phyloP scores from a whole-genome alignment of 2,113 vertebrate species.

The Motacilla alba region DNA sequence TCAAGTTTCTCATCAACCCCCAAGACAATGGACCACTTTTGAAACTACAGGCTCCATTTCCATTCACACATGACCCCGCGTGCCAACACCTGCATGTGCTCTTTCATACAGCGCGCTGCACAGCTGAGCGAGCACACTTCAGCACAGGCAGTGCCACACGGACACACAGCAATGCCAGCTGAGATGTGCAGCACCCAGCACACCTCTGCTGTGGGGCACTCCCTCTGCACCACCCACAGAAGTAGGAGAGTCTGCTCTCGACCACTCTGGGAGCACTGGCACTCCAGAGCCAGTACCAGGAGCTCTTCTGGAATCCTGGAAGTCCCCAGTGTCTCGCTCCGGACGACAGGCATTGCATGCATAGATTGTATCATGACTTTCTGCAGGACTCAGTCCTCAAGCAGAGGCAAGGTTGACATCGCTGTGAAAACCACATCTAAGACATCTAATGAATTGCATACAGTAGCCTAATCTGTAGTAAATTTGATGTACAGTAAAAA shows the following conservation, averaged over 20 bases:
- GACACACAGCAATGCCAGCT: neutral
- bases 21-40: slow-evolving; percentile 23
- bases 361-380: neutral
- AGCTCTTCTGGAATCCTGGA: neutral
- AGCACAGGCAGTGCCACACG: fast-evolving
- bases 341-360: neutral
- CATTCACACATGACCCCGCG: neutral
- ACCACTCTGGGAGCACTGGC: neutral
- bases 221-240: neutral
- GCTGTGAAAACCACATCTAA: slow-evolving; percentile 3
- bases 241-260: neutral
- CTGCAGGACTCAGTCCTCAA: neutral
- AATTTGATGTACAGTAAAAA: neutral
- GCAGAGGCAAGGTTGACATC: neutral
- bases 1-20: slow-evolving; percentile 49
- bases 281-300: neutral
- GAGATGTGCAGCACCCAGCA: neutral
- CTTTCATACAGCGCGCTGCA: neutral
- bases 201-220: fast-evolving
- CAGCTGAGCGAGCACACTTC: neutral
- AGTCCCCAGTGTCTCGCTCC: neutral
- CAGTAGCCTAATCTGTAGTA: neutral
- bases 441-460: neutral
- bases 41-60: neutral
- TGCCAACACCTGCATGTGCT: neutral